Conservation (phyloP, 92 coral and sea anemone genomes). For the Siderastrea siderea region DNA sequence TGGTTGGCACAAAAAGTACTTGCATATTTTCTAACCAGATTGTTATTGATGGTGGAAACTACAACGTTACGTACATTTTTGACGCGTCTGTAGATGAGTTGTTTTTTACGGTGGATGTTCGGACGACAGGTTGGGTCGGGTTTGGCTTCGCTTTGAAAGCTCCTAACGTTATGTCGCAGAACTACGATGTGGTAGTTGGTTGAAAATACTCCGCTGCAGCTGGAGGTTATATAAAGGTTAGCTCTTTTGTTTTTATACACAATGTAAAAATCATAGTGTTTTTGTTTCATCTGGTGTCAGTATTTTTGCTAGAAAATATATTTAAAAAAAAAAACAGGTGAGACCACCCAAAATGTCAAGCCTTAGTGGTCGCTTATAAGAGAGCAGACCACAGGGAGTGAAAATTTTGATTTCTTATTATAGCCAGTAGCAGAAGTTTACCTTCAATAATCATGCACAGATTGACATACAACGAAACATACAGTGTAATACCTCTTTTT, state of each 20-base stretch:
- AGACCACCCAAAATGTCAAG: too few relatives aligned
- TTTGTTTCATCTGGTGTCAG: background rate
- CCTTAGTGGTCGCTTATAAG: too few relatives aligned
- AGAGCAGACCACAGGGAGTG: too few relatives aligned
- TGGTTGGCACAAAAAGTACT: conserved; percentile 12
- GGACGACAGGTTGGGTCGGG: conserved; percentile 28
- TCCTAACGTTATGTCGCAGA: background rate
- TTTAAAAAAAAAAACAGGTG: too few relatives aligned
- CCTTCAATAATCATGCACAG: too few relatives aligned
- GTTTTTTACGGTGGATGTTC: conserved; percentile 17
- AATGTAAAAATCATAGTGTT: background rate
- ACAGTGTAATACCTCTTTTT: too few relatives aligned
- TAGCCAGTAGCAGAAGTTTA: too few relatives aligned
- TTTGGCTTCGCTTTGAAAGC: conserved; percentile 21
- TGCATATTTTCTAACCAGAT: conserved; percentile 8
- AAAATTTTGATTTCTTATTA: too few relatives aligned
- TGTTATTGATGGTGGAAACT: background rate
- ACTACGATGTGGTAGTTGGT: conserved; percentile 39
- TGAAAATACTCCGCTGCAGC: background rate
- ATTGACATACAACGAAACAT: too few relatives aligned
- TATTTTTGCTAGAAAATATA: too few relatives aligned
- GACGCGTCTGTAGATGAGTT: conserved; percentile 19
- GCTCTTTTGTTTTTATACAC: background rate
- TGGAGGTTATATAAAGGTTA: conserved; percentile 1
- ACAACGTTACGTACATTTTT: conserved; percentile 22